Evolutionary conservation across 1,140 invertebrate species (phyloP), one percentile per base, ranked within the genome.

Genomic region (Amyelois transitella): DNA sequence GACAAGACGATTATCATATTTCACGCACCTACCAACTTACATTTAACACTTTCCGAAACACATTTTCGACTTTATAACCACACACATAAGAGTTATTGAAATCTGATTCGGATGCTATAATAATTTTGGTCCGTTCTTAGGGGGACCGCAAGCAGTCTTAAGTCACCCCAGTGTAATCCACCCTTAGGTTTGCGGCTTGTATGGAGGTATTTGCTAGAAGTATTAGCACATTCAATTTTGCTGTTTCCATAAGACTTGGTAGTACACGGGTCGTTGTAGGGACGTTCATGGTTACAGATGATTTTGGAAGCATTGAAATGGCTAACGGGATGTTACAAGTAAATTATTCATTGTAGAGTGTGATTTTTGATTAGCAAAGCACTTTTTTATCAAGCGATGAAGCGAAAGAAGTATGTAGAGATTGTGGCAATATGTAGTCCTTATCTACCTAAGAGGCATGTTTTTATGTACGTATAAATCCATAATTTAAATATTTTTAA

Each of bases 1-100:
- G 71, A 60, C 76, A 58, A 57, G 59, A 51, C 67, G 75, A 86
- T 83, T 86, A 86, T 86, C 82, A 86, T 83, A 86, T 86, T 86
- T 83, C 80, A 86, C 75, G 55, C 62, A 61, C 58, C 60, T 45
- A 63, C 53, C 61, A 65, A 69, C 28, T 51, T 53, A 51, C 51
- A 43, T 53, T 65, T 55, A n/a, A 53, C 49, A 25, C 12, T 49
- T 18, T 6, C 17, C 53, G 57, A 58, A 57, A 58, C 18, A 5
- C 12, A 55, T 56, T 8, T 6, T 38, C 38, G 6, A 14, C 48
- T 21, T 51, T 56, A 51, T 24, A 1, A 0, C 12, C 14, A 22
- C 8, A 12, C 1, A 1, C 6, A 48, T 48, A 21, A 38, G 18
- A 21, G 45, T 48, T 22, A 48, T 5, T 21, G 10, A 21, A 18